Evolutionary conservation across 1,140 invertebrate species (phyloP).

Genomic region (Musca domestica): DNA sequence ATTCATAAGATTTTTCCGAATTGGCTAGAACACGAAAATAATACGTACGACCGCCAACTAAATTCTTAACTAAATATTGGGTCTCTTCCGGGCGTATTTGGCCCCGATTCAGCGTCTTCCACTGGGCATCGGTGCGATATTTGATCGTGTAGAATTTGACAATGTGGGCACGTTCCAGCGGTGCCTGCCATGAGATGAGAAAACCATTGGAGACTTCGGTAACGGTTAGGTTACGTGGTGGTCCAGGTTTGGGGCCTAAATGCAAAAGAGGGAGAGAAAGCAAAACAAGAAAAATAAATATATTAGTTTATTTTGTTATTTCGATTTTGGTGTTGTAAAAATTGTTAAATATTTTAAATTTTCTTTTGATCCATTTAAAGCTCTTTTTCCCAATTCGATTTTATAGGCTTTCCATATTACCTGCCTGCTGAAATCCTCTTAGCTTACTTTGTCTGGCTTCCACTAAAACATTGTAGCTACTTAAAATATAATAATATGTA

Average conservation of each 20-base stretch:
- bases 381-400: slow-evolving; percentile 7
- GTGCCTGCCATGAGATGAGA: slow-evolving; percentile 83
- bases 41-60: slow-evolving; percentile 85
- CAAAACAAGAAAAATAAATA: background rate
- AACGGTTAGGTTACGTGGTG: slow-evolving; percentile 83
- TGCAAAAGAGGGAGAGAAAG: background rate
- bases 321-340: too few species aligned
- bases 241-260: slow-evolving; percentile 81
- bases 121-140: slow-evolving; percentile 81
- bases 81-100: slow-evolving; percentile 85
- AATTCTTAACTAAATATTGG: slow-evolving; percentile 85
- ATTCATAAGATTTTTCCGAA: slow-evolving; percentile 77
- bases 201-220: slow-evolving; percentile 82
- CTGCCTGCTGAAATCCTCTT: background rate
- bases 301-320: background rate
- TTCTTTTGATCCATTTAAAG: background rate
- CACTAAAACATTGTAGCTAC: too few species aligned
- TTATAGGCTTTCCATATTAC: background rate
- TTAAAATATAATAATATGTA: too few species aligned
- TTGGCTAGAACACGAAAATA: slow-evolving; percentile 86
- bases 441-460: too few species aligned
- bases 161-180: slow-evolving; percentile 72
- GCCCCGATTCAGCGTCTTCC: slow-evolving; percentile 83
- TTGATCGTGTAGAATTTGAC: slow-evolving; percentile 91
- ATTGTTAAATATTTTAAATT: background rate